Evolutionary conservation across 2,797 vertebrate genomes (phyloP).

Genomic region (Chiroxiphia lanceolata): DNA sequence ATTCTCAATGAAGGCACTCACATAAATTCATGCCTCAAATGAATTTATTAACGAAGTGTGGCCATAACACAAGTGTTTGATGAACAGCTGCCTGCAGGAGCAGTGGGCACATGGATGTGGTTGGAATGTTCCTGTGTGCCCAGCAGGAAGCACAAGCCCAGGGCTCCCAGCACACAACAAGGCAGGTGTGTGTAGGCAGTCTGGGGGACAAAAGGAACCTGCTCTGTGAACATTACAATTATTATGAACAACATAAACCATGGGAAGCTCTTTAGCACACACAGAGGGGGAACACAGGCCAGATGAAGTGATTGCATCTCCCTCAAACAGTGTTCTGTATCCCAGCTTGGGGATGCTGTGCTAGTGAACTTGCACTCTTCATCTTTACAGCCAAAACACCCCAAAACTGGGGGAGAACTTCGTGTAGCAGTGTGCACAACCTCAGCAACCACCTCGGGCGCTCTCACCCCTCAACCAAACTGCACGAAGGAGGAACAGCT

Average conservation of each 20-base stretch:
- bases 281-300: not conserved
- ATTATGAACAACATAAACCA: not conserved
- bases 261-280: not conserved
- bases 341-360: not conserved
- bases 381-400: not conserved
- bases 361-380: not conserved
- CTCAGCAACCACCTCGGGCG: not conserved
- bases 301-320: not conserved
- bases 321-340: not conserved
- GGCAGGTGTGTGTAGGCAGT: fast-evolving
- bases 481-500: not conserved
- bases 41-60: not conserved
- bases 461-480: not conserved
- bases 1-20: not conserved
- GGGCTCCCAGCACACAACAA: not conserved
- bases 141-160: not conserved
- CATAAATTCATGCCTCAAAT: not conserved
- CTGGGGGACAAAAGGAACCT: not conserved
- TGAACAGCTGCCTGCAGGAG: not conserved
- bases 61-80: not conserved
- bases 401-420: not conserved
- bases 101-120: too few relatives aligned
- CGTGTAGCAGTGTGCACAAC: not conserved
- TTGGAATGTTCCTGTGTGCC: not conserved
- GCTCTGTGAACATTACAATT: not conserved